These are phyloP conservation scores for Orientallactaga sibirica DNA, from an alignment of 2,797 vertebrate species.

Conservation along the genomic window DNA sequence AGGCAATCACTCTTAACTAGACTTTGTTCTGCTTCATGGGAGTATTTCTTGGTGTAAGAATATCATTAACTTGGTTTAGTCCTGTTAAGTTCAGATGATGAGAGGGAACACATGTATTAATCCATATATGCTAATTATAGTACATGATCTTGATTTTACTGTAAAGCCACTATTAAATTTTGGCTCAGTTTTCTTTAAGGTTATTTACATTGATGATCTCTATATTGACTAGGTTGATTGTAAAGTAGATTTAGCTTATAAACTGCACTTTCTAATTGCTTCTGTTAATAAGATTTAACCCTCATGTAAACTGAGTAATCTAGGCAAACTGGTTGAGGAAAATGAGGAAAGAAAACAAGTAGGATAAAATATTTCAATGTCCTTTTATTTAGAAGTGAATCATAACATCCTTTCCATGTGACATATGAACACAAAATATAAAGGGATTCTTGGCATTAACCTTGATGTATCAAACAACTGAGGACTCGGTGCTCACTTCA, in stretches of 20 bases:
- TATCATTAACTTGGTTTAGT: background rate
- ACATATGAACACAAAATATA: background rate
- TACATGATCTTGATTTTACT: background rate
- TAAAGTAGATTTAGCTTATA: conserved; percentile 68
- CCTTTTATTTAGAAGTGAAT: conserved; percentile 10
- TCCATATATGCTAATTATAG: background rate
- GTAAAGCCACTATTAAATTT: conserved; percentile 10
- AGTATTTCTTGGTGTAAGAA: background rate
- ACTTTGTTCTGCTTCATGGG: background rate
- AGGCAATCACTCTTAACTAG: background rate
- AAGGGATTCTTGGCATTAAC: background rate
- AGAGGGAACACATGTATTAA: background rate
- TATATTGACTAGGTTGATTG: conserved; percentile 45
- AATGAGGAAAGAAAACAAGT: background rate
- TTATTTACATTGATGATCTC: conserved; percentile 61
- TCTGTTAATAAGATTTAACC: conserved; percentile 62
- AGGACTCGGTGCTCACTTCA: too few relatives aligned
- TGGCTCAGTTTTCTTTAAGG: conserved; percentile 64
- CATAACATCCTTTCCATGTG: background rate
- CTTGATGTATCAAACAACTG: background rate
- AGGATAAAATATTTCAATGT: background rate
- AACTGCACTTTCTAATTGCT: conserved; percentile 42
- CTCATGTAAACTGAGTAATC: background rate
- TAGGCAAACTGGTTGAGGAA: background rate
- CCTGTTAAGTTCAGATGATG: background rate